Base-by-base conservation (phyloP, 2,113 vertebrate species). In the Hydropotes inermis region DNA sequence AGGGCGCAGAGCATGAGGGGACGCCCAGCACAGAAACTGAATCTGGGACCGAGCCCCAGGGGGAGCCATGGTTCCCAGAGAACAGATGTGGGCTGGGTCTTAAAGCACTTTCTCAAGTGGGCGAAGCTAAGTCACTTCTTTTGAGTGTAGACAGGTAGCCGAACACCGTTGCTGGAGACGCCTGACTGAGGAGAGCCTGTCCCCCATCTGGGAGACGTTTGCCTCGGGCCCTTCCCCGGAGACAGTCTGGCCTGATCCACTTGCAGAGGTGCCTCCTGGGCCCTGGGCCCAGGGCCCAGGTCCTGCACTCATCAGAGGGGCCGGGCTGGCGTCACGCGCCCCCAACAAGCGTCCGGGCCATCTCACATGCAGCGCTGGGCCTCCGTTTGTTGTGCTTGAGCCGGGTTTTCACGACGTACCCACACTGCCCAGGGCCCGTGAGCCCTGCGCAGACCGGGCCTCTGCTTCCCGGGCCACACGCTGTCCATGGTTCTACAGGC, bases 51-150 rank as follows among this genome's bases (percentile, higher is more conserved):
- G 27, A 47, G 8, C 27, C 0, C 27, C 76, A 50, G 76, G 25
- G 27, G 0, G 1, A 30, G 3, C 43, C 9, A 2, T 45, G 76
- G 43, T 16, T 45, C 70, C 76, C 7, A 28, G 7, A 27, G 78
- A 84, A 97, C 99, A 99, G 99, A 99, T 98, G 99, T 99, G 99
- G 99, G 99, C 99, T 99, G 99, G 99, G 99, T 99, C 95, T 99
- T 99, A 96, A 99, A 99, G 99, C 99, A 99, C 99, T 98, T 99
- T 99, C 98, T 99, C 99, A 99, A 99, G 99, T 99, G 99, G 98
- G 99, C 99, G 57, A 98, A 97, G 95, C 97, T 97, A 45, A 17
- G 16, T 17, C 47, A 14, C 60, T 85, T 67, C 88, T 76, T 92
- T 74, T 36, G 33, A 64, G 14, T 9, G 8, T 28, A 57, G 93